phyloP scores from a whole-genome alignment of 2,113 vertebrate species.

The Pseudorectes ferrugineus region DNA sequence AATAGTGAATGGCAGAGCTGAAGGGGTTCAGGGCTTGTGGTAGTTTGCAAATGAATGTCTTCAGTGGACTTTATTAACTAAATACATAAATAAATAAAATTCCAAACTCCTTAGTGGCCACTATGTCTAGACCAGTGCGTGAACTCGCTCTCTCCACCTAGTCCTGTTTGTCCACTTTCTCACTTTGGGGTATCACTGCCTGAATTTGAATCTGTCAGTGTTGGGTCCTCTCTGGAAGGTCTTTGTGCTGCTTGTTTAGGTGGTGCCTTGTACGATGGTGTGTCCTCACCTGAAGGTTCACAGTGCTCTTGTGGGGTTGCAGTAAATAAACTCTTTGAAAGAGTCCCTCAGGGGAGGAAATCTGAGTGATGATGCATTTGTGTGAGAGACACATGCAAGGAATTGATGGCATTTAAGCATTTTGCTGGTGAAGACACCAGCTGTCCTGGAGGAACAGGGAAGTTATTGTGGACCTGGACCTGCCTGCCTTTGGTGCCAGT shows the following conservation, averaged over 20 bases:
- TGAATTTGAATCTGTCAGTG: not conserved
- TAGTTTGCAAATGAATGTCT: not conserved
- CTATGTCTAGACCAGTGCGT: not conserved
- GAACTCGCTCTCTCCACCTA: not conserved
- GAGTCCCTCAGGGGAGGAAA: not conserved
- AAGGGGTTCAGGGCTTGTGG: not conserved
- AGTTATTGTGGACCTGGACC: not conserved
- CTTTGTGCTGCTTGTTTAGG: not conserved
- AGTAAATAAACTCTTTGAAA: not conserved
- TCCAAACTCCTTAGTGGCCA: not conserved
- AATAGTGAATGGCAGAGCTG: not conserved
- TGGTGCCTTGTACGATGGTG: not conserved
- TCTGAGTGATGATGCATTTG: not conserved
- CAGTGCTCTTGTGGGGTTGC: not conserved
- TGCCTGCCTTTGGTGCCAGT: not conserved
- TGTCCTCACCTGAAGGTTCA: not conserved
- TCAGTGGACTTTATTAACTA: not conserved
- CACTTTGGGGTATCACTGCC: not conserved
- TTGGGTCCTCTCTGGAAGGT: not conserved
- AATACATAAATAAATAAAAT: not conserved
- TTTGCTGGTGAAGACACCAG: not conserved
- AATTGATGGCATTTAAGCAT: not conserved
- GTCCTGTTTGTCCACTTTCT: not conserved
- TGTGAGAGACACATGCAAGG: not conserved
- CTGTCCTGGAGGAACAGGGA: not conserved